These are phyloP conservation scores for Zygogramma bicolorata DNA, from an alignment of 2,888 invertebrate species.

Conservation along the genomic window DNA sequence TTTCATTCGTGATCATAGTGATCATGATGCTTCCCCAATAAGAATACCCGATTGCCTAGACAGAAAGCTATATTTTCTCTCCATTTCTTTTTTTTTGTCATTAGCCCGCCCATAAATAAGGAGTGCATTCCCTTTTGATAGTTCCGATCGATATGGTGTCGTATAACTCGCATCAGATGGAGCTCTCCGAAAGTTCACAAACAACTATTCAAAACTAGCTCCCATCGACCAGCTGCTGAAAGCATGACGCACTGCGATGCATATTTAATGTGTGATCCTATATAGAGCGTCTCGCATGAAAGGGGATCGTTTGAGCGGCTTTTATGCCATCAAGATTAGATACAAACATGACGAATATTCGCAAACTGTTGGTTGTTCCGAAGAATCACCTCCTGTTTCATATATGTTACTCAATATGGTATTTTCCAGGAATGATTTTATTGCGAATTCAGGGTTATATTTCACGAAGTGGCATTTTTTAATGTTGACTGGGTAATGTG, in stretches of 20 bases:
- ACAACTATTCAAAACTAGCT: conserved; percentile 23
- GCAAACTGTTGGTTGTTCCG: too few species aligned
- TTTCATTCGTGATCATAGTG: too few species aligned
- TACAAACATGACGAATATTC: conserved; percentile 10
- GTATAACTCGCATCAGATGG: neutral
- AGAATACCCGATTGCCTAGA: too few species aligned
- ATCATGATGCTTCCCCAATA: too few species aligned
- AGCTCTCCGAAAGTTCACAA: conserved; percentile 11
- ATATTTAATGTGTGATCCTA: conserved; percentile 38
- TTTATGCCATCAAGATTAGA: conserved; percentile 16
- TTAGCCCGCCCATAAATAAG: neutral
- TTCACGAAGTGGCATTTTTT: too few species aligned
- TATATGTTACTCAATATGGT: too few species aligned
- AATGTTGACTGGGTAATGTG: too few species aligned
- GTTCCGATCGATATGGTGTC: neutral
- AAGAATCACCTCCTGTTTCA: too few species aligned
- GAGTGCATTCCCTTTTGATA: neutral
- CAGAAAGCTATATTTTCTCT: neutral
- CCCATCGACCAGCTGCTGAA: conserved; percentile 20
- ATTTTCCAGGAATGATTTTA: too few species aligned
- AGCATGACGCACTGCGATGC: conserved; percentile 35
- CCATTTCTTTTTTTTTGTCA: neutral
- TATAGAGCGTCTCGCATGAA: conserved; percentile 17
- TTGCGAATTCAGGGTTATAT: too few species aligned
- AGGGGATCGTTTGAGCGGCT: conserved; percentile 17